Base-by-base conservation (phyloP, 2,113 vertebrate species). In the Aspiorhynchus laticeps region DNA sequence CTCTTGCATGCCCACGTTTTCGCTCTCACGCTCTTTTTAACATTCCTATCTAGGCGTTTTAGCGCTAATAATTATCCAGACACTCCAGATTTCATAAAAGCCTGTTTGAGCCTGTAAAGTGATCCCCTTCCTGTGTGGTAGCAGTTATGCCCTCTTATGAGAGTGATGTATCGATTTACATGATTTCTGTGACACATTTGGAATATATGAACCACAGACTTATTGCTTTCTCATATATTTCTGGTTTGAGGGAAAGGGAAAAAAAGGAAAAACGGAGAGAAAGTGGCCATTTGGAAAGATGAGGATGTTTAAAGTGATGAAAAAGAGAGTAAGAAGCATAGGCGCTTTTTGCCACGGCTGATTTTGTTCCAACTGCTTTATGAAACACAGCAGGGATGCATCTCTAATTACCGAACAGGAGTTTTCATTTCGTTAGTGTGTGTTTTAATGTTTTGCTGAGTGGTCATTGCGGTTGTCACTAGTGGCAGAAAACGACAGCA, bases 131-230 rank as follows among this genome's bases (percentile, higher is more conserved):
- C 26, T 4, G 53, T 67, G 83, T 88, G 85, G 75, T n/a, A 41
- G 31, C 73, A 26, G 14, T 65, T 59, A 65, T 26, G 5, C 69
- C 71, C 21, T 83, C 81, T 85, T 48, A 51, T 88, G 56, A 51
- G 24, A 89, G 87, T 91, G 89, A 91, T 92, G 87, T 88, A 87
- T 65, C 82, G 51, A 74, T 85, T 81, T 78, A 56, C 78, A 84
- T 0, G 7, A 91, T 88, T 88, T 87, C 83, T 88, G 87, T 89
- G 87, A 90, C 80, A 81, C 79, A 46, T 26, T 65, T 81, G n/a
- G n/a, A 65, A 65, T 19, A 48, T 63, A 63, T 46, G 38, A 81
- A 38, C 61, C 84, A 65, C 59, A 38, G 51, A 17, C 69, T 33
- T 28, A 77, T 63, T 67, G 12, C 7, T 63, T 78, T 5, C 26